Percentiles rank a stretch among this genome's conserved stretches.
These are phyloP conservation scores for Mirounga angustirostris DNA, from an alignment of 2,113 vertebrate genomes.

Conservation along the genomic window DNA sequence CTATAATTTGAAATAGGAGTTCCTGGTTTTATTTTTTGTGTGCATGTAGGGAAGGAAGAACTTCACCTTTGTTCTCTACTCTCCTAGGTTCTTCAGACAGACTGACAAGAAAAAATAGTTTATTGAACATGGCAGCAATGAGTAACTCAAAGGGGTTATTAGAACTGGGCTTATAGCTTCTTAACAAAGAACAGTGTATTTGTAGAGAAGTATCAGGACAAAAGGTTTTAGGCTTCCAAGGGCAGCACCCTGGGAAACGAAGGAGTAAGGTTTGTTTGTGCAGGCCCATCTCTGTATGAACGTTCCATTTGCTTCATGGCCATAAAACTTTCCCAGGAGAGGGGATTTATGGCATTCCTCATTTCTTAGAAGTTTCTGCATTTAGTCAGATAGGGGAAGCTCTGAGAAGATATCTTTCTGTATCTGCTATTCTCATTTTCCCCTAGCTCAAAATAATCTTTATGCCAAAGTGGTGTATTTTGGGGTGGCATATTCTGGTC, in stretches of 20 bases:
- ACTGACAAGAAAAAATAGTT: background rate
- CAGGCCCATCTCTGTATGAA: background rate
- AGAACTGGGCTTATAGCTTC: background rate
- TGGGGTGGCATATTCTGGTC: background rate
- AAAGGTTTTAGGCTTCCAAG: background rate
- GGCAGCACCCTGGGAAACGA: background rate
- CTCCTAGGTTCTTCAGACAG: background rate
- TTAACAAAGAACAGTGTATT: background rate
- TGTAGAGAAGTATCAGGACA: background rate
- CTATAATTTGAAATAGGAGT: constrained; percentile 4
- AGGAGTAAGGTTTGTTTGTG: background rate
- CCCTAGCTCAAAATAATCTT: background rate
- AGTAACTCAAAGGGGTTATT: background rate
- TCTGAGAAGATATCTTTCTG: background rate
- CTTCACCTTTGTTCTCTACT: background rate
- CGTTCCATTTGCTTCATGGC: background rate
- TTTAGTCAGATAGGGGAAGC: background rate
- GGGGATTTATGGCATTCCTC: background rate
- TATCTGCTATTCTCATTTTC: background rate
- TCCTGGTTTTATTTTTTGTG: background rate
- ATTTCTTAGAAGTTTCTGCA: background rate
- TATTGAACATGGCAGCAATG: background rate
- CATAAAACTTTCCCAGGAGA: background rate
- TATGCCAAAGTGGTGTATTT: background rate
- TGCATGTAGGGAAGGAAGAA: background rate